A percentile compares a stretch with the other conserved stretches of the same genome.
Evolutionary conservation across 2,113 vertebrate species (phyloP).

Genomic region (Lampris megalopsis): DNA sequence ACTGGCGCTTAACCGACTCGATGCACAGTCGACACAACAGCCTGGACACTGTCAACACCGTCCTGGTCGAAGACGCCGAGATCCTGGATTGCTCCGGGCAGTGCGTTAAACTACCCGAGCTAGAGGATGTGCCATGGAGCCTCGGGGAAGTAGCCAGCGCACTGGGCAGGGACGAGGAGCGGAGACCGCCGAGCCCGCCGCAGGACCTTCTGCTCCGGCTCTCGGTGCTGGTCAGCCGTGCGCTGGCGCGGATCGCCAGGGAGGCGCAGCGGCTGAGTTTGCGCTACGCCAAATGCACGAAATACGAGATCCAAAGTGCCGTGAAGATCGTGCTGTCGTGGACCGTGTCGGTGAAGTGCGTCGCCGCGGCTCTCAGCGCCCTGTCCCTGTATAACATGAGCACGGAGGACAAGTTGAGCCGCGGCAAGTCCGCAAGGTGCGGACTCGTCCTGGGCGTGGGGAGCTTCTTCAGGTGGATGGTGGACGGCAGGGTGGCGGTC

Average conservation of each 20-base stretch:
- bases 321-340: constrained; percentile 92
- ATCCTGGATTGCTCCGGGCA: constrained; percentile 96
- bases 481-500: constrained; percentile 92
- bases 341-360: constrained; percentile 89
- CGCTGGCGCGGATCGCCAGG: constrained; percentile 89
- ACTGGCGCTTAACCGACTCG: constrained; percentile 96
- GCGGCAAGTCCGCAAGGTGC: constrained; percentile 92
- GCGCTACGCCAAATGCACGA: constrained; percentile 96
- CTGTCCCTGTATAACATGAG: constrained; percentile 96
- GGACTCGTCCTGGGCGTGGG: constrained; percentile 94
- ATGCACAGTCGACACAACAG: constrained; percentile 99
- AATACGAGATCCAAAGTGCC: constrained; percentile 96
- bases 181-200: constrained; percentile 77
- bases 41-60: constrained; percentile 97
- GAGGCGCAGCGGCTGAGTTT: constrained; percentile 95
- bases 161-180: constrained; percentile 85
- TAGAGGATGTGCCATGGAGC: constrained; percentile 98
- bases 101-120: constrained; percentile 96
- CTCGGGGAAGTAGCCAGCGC: constrained; percentile 92
- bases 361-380: constrained; percentile 90
- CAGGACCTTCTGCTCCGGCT: constrained; percentile 90
- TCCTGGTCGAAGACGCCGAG: constrained; percentile 96
- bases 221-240: constrained; percentile 90
- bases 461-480: constrained; percentile 98
- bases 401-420: constrained; percentile 94